Evolutionary conservation across 2,888 invertebrate species (phyloP).

Genomic region (Bhutanitis thaidina): DNA sequence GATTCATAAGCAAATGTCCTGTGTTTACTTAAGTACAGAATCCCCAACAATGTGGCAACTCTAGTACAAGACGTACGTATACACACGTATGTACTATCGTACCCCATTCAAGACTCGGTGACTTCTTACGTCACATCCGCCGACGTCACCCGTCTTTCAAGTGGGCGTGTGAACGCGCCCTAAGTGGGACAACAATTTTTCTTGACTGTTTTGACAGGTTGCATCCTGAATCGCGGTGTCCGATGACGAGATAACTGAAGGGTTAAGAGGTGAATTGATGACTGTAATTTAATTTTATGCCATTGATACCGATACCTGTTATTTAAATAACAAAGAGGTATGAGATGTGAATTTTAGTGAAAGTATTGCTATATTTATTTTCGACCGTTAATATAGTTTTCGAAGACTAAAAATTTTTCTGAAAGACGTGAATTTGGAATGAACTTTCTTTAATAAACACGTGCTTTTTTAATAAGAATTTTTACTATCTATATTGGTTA

Average conservation of each 20-base stretch:
- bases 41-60: neutral
- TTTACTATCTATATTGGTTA: too few species aligned
- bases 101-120: constrained; percentile 60
- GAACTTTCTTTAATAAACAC: too few species aligned
- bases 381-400: too few species aligned
- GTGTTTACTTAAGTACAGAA: too few species aligned
- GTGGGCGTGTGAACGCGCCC: constrained; percentile 65
- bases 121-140: constrained; percentile 69
- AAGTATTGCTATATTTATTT: too few species aligned
- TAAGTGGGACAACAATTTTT: constrained; percentile 39
- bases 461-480: too few species aligned
- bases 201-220: constrained; percentile 57
- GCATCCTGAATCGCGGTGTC: constrained; percentile 32
- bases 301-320: neutral
- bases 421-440: too few species aligned
- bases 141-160: constrained; percentile 67
- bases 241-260: constrained; percentile 53
- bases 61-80: constrained; percentile 21
- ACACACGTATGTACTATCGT: constrained; percentile 49
- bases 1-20: too few species aligned
- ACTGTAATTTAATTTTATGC: constrained; percentile 22
- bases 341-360: too few species aligned
- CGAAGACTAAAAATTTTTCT: too few species aligned
- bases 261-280: constrained; percentile 41
- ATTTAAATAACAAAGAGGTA: neutral